Evolutionary conservation across 2,888 invertebrate genomes (phyloP).

Genomic region (Steinernema carpocapsae): DNA sequence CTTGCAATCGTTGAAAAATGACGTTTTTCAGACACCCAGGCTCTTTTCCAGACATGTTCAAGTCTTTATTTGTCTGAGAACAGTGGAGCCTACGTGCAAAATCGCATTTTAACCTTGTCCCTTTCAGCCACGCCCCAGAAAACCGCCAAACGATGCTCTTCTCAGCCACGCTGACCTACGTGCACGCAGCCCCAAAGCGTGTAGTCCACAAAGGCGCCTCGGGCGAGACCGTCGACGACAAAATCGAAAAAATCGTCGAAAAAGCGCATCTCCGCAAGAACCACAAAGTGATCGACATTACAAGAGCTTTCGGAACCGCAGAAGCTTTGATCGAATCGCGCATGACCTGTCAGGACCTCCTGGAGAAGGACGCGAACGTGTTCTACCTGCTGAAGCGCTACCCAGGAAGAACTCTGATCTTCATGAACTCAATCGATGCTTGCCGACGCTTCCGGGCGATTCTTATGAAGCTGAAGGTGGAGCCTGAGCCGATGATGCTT

Average conservation of each 20-base stretch:
- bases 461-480: constrained; percentile 67
- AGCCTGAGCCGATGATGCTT: constrained; percentile 74
- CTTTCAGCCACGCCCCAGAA: constrained; percentile 35
- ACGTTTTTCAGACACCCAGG: too few relatives aligned
- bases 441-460: constrained; percentile 76
- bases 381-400: constrained; percentile 85
- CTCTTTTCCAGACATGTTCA: too few relatives aligned
- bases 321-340: constrained; percentile 82
- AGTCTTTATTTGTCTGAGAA: too few relatives aligned
- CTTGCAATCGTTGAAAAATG: too few relatives aligned
- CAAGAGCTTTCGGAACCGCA: constrained; percentile 82
- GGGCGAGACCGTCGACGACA: constrained; percentile 69
- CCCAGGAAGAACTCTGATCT: constrained; percentile 89
- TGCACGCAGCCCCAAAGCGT: constrained; percentile 80
- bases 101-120: too few relatives aligned
- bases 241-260: constrained; percentile 67
- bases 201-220: constrained; percentile 67
- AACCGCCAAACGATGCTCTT: constrained; percentile 90
- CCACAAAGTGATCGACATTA: constrained; percentile 89
- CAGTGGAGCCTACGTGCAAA: too few relatives aligned
- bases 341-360: constrained; percentile 73
- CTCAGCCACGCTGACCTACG: constrained; percentile 91
- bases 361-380: constrained; percentile 79
- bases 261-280: constrained; percentile 59
- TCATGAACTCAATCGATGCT: constrained; percentile 82